Evolutionary conservation across 2,888 invertebrate species (phyloP).

Genomic region (Papilio gigon): DNA sequence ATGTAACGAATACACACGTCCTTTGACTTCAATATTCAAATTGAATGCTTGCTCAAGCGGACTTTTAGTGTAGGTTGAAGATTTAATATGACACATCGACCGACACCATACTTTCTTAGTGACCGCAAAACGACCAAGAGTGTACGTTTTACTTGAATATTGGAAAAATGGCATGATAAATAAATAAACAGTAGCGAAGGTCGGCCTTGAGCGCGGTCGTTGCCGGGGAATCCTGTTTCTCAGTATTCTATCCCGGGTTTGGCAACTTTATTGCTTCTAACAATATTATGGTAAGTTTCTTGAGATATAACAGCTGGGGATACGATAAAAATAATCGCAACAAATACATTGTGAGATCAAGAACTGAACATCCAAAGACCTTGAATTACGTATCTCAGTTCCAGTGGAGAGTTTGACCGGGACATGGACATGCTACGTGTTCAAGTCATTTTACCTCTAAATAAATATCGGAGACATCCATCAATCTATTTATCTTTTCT

Average conservation of each 20-base stretch:
- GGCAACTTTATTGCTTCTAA: slow-evolving; percentile 5
- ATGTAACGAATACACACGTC: background rate
- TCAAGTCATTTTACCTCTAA: too few species aligned
- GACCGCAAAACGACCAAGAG: too few species aligned
- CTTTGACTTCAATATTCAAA: background rate
- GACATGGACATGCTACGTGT: too few species aligned
- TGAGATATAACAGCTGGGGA: background rate
- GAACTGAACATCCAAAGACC: background rate
- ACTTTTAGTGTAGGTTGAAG: too few species aligned
- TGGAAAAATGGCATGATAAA: background rate
- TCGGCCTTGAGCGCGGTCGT: slow-evolving; percentile 12
- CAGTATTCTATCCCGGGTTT: slow-evolving; percentile 8
- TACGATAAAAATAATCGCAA: background rate
- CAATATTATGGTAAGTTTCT: slow-evolving; percentile 8
- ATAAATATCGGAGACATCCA: too few species aligned
- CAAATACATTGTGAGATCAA: background rate
- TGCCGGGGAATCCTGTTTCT: slow-evolving; percentile 1
- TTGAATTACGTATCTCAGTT: background rate
- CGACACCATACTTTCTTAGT: too few species aligned
- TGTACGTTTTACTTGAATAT: background rate
- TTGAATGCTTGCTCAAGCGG: too few species aligned
- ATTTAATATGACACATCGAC: too few species aligned
- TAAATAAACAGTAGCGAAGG: slow-evolving; percentile 5
- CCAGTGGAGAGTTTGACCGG: too few species aligned
- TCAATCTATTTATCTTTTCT: too few species aligned